These are phyloP conservation scores for Melinopterus prodromus DNA, from an alignment of 2,888 invertebrate species.

Conservation along the genomic window DNA sequence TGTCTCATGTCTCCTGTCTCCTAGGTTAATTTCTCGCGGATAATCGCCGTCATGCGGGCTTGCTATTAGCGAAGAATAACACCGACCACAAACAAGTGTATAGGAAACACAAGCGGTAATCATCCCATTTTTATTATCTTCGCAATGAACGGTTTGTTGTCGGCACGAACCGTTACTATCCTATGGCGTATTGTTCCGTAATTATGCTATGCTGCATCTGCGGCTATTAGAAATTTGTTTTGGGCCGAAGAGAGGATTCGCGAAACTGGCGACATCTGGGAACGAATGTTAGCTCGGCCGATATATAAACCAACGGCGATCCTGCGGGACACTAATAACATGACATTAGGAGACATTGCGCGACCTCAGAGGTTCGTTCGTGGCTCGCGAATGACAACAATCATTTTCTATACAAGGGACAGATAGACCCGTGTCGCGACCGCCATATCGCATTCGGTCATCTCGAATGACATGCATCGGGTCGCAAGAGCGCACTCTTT, in stretches of 20 bases:
- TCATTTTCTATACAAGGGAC: conserved; percentile 26
- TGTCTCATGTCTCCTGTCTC: too few relatives aligned
- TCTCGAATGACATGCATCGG: background rate
- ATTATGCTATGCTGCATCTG: background rate
- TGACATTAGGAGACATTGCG: conserved; percentile 49
- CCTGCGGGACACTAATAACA: conserved; percentile 51
- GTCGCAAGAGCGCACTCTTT: background rate
- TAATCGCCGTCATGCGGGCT: background rate
- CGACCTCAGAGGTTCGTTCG: conserved; percentile 49
- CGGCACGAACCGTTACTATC: background rate
- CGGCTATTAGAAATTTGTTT: background rate
- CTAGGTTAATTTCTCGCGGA: background rate
- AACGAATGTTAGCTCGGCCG: conserved; percentile 47
- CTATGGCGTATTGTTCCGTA: background rate
- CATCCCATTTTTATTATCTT: background rate
- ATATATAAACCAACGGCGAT: conserved; percentile 31
- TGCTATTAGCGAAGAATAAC: background rate
- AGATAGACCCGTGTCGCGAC: background rate
- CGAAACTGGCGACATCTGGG: conserved; percentile 36
- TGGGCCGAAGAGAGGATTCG: conserved; percentile 43
- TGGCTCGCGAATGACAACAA: conserved; percentile 40
- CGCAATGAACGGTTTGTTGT: background rate
- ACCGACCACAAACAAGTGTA: background rate
- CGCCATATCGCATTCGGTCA: background rate
- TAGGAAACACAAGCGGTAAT: background rate